Percentiles rank a stretch among this genome's conserved stretches.
Evolutionary conservation across 1,140 invertebrate species (phyloP).

Genomic region (Drepana arcuata): DNA sequence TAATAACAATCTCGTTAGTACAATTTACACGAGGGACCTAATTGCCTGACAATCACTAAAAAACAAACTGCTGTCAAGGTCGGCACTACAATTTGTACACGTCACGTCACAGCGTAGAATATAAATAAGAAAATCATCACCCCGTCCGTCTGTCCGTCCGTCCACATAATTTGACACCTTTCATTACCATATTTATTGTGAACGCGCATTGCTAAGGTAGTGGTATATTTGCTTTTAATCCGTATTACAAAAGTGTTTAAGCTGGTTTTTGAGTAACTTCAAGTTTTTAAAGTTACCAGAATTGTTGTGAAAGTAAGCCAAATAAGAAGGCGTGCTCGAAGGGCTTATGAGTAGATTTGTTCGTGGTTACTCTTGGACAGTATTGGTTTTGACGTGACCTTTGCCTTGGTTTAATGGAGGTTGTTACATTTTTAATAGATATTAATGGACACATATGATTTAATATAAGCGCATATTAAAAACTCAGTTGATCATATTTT

Average conservation of each 20-base stretch:
- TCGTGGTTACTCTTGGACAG: conserved; percentile 5
- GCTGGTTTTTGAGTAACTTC: conserved; percentile 4
- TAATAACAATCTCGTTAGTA: no score
- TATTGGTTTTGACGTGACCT: conserved; percentile 12
- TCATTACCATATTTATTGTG: conserved; percentile 62
- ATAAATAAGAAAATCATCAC: conserved; percentile 59
- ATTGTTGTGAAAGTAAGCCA: conserved; percentile 21
- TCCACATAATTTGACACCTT: conserved; percentile 34
- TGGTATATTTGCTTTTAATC: no score
- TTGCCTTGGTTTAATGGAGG: conserved; percentile 4
- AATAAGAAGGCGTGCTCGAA: conserved; percentile 24
- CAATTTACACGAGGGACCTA: no score
- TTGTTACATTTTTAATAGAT: conserved; percentile 6
- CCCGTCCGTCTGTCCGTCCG: conserved; percentile 37
- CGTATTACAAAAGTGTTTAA: conserved; percentile 5
- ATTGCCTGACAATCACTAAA: conserved; percentile 14
- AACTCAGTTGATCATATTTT: no score
- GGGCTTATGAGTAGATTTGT: conserved; percentile 12
- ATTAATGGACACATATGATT: not conserved
- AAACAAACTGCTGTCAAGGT: conserved; percentile 21
- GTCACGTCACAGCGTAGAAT: conserved; percentile 38
- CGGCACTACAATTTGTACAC: conserved; percentile 21
- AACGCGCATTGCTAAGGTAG: no score
- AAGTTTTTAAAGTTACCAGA: not conserved
- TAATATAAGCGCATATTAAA: not conserved